Evolutionary conservation across 2,888 invertebrate genomes (phyloP), one percentile per base, ranked within the genome.

Genomic region (Baronia brevicornis): DNA sequence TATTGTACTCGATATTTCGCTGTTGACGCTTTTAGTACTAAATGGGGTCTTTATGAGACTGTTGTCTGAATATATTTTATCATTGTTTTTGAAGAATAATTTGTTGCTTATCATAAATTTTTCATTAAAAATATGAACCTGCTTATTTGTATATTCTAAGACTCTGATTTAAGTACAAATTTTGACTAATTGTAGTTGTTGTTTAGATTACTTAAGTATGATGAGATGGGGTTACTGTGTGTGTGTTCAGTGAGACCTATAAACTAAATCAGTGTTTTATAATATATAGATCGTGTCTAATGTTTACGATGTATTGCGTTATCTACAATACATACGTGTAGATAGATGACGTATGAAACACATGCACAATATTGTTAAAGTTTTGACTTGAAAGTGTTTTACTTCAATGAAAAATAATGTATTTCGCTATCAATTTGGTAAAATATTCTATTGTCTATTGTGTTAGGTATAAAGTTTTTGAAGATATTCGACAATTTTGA

Each of bases 81-180:
- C 52, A 71, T 79, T 79, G 78, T 78, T 80, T 79, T 69, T 57
- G 57, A 54, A 41, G 46, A 51, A 50, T 63, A 39, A 64, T 72
- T 74, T 68, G 77, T 77, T 78, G 65, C 67, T 69, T 60, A 60
- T 65, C 65, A 58, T 33, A 58, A 56, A 51, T 56, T 61, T 53
- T 60, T 61, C 56, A 58, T 46, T 55, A 48, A 53, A 48, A 60
- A 58, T 54, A 59, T 59, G 51, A 51, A 56, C 59, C 53, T 55
- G 62, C 70, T 67, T 61, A 67, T 62, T 31, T 36, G 24, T 36
- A 36, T 36, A 36, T 31, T 66, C 65, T 75, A 69, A 61, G 70
- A 71, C 73, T 75, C 73, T 77, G 78, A 80, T 72, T 74, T 75
- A 79, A 82, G 82, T 84, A 84, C 82, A 84, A 84, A 82, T 80